Percentiles rank a stretch among this genome's conserved stretches.
These are phyloP conservation scores for Anthophora plumipes DNA, from an alignment of 2,888 invertebrate species.

Conservation along the genomic window DNA sequence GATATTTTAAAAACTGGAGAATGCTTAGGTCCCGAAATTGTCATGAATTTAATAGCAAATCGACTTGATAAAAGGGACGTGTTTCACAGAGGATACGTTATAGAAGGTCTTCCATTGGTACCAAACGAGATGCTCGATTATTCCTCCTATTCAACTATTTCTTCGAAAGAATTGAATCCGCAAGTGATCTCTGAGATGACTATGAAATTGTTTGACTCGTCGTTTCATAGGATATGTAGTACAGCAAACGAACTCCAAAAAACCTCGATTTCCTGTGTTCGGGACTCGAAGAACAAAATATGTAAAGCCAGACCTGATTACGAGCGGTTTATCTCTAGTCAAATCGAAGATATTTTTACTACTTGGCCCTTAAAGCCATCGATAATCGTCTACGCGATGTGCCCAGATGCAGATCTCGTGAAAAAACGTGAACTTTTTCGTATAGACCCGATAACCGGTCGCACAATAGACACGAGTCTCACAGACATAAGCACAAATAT, in stretches of 20 bases:
- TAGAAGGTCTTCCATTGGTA: constrained; percentile 89
- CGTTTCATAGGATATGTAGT: constrained; percentile 8
- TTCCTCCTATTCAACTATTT: constrained; percentile 42
- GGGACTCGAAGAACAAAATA: neutral
- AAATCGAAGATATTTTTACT: constrained; percentile 73
- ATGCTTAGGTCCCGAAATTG: constrained; percentile 85
- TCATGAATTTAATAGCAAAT: constrained; percentile 86
- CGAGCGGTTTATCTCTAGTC: constrained; percentile 53
- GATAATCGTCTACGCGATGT: constrained; percentile 86
- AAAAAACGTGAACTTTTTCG: constrained; percentile 74
- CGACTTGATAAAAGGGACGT: constrained; percentile 86
- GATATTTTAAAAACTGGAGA: constrained; percentile 87
- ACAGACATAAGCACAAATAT: constrained; percentile 41
- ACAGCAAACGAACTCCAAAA: neutral
- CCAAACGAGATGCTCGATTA: constrained; percentile 82
- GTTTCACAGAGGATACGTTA: constrained; percentile 88
- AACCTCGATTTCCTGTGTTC: neutral
- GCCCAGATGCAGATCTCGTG: constrained; percentile 85
- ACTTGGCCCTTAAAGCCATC: constrained; percentile 84
- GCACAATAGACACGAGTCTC: constrained; percentile 71
- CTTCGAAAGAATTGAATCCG: neutral
- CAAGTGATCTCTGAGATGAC: neutral
- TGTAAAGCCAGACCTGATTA: constrained; percentile 10
- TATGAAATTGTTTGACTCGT: neutral
- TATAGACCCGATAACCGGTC: constrained; percentile 77